These are phyloP conservation scores for Smittia sp. DNA, from an alignment of 2,888 invertebrate species.

Conservation along the genomic window DNA sequence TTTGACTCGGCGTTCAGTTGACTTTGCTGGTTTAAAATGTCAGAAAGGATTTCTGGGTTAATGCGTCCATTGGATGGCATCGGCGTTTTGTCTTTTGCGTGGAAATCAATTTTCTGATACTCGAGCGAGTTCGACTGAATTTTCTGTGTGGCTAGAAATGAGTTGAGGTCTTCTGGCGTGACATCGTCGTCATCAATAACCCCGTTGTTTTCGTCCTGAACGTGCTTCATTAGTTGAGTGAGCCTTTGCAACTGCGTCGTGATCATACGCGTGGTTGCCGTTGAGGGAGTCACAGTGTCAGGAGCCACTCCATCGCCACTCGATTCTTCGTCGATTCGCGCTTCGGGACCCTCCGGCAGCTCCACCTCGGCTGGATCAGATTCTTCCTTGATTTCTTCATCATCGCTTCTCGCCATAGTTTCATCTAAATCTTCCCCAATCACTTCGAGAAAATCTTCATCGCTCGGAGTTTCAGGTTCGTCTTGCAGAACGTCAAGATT, in stretches of 20 bases:
- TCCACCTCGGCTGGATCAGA: no score
- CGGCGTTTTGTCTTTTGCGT: slow-evolving; percentile 39
- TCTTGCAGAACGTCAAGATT: slow-evolving; percentile 38
- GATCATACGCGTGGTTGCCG: slow-evolving; percentile 44
- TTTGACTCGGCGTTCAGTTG: slow-evolving; percentile 26
- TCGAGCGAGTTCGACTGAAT: slow-evolving; percentile 47
- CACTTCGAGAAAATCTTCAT: slow-evolving; percentile 43
- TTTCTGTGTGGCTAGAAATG: slow-evolving; percentile 52
- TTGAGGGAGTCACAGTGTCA: slow-evolving; percentile 41
- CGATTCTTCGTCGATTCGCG: slow-evolving; percentile 42
- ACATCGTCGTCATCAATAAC: slow-evolving; percentile 45
- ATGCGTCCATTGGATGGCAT: slow-evolving; percentile 43
- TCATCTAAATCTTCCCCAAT: slow-evolving; percentile 15
- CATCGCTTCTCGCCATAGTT: background rate
- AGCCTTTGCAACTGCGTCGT: slow-evolving; percentile 51
- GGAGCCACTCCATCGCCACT: slow-evolving; percentile 50
- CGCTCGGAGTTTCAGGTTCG: background rate
- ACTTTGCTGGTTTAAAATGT: slow-evolving; percentile 44
- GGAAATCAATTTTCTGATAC: slow-evolving; percentile 47
- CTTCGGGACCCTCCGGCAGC: no score
- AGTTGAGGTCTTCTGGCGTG: slow-evolving; percentile 52
- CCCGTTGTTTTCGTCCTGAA: slow-evolving; percentile 46
- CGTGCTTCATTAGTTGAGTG: slow-evolving; percentile 51
- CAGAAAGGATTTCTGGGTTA: slow-evolving; percentile 42
- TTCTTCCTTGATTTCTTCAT: no score